Evolutionary conservation across 1,140 invertebrate species (phyloP).

Genomic region (Bombus waltoni): DNA sequence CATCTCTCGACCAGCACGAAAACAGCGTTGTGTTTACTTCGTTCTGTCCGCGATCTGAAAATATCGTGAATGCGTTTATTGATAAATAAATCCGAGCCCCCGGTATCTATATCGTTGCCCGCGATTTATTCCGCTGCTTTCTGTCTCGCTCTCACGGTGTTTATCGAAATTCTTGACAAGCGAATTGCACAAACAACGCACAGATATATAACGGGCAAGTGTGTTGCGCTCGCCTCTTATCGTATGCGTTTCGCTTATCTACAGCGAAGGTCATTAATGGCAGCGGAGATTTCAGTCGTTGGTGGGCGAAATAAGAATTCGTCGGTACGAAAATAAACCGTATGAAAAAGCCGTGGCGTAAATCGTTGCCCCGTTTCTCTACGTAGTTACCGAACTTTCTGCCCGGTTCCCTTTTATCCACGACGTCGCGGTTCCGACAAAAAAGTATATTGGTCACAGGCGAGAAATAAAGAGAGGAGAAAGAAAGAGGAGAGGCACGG

Average conservation of each 20-base stretch:
- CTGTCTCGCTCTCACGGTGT: slow-evolving; percentile 1
- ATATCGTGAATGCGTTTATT: slow-evolving; percentile 37
- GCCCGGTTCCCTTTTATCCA: background rate
- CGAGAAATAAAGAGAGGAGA: background rate
- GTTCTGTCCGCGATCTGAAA: slow-evolving; percentile 15
- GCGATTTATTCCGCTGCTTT: background rate
- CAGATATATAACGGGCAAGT: slow-evolving; percentile 37
- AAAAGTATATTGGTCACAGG: background rate
- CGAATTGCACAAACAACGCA: slow-evolving; percentile 60
- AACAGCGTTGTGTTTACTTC: slow-evolving; percentile 32
- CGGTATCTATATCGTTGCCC: background rate
- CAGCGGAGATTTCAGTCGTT: slow-evolving; percentile 44
- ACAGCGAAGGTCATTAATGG: slow-evolving; percentile 43
- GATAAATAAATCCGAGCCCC: slow-evolving; percentile 24
- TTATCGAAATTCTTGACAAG: slow-evolving; percentile 59
- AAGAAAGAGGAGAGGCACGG: background rate
- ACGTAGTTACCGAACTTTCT: background rate
- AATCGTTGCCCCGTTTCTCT: background rate
- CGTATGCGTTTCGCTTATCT: slow-evolving; percentile 44
- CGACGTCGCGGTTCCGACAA: background rate
- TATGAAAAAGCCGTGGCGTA: background rate
- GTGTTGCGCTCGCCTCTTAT: slow-evolving; percentile 53
- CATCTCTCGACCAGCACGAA: background rate
- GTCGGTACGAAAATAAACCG: slow-evolving; percentile 9
- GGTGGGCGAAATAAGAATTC: slow-evolving; percentile 6